Conservation (phyloP, 2,888 invertebrate genomes). For the Clostera curtula region DNA sequence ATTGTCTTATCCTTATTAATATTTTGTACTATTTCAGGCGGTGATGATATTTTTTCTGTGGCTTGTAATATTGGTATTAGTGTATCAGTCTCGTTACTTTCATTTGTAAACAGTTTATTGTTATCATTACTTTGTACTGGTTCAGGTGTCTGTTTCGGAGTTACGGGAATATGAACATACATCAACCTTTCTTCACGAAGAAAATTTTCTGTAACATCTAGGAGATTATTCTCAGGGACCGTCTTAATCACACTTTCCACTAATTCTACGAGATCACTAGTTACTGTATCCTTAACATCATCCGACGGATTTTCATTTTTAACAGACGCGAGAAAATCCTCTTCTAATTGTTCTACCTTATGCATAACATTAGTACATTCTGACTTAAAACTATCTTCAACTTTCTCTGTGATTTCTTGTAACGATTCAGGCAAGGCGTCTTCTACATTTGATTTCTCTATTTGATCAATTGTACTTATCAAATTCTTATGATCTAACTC, state of each 20-base stretch:
- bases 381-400: constrained; percentile 17
- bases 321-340: constrained; percentile 9
- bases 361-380: constrained; percentile 9
- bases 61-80: constrained; percentile 18
- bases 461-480: constrained; percentile 18
- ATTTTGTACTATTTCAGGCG: constrained; percentile 62
- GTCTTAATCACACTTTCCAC: constrained; percentile 12
- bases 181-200: constrained; percentile 7
- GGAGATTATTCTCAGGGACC: constrained; percentile 9
- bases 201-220: constrained; percentile 7
- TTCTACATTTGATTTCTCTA: constrained; percentile 23
- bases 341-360: constrained; percentile 1
- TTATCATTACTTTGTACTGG: constrained; percentile 39
- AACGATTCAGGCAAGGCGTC: constrained; percentile 28
- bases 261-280: constrained; percentile 24
- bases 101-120: constrained; percentile 12
- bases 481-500: constrained; percentile 30
- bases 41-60: constrained; percentile 24
- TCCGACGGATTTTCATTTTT: constrained; percentile 5
- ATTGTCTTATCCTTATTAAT: constrained; percentile 24
- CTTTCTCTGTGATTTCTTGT: constrained; percentile 19
- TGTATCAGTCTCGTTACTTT: constrained; percentile 19
- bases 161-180: constrained; percentile 9
- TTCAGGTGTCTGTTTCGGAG: constrained; percentile 30
- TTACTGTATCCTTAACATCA: constrained; percentile 18